Evolutionary conservation across 2,113 vertebrate genomes (phyloP).

Genomic region (Potamarius usumacintae): DNA sequence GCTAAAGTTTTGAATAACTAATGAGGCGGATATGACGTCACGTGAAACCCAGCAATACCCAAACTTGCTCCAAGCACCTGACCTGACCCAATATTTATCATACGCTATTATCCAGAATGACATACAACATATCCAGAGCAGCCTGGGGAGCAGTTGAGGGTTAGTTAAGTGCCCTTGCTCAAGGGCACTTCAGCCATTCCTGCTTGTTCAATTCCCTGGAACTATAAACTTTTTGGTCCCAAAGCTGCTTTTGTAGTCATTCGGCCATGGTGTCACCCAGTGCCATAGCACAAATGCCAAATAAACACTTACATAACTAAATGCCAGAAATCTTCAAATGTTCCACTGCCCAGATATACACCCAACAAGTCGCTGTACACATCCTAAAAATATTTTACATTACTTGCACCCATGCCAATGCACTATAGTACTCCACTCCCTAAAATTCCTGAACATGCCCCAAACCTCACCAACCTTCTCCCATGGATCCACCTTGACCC

Average conservation of each 20-base stretch:
- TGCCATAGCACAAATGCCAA: neutral
- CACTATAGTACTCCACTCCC: too few species aligned
- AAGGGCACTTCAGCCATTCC: too few species aligned
- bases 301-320: constrained; percentile 3
- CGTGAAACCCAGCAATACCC: too few species aligned
- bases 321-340: neutral
- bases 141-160: too few species aligned
- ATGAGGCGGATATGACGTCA: too few species aligned
- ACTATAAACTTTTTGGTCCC: too few species aligned
- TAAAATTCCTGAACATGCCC: neutral
- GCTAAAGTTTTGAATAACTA: too few species aligned
- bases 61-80: neutral
- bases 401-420: neutral
- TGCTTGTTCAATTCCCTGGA: too few species aligned
- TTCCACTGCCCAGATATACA: neutral
- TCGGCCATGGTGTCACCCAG: neutral
- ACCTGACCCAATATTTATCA: neutral
- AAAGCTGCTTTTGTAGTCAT: too few species aligned
- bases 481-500: neutral
- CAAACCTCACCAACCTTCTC: neutral
- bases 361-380: neutral
- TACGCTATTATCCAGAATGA: too few species aligned
- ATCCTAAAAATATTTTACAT: neutral
- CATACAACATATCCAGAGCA: too few species aligned
- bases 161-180: too few species aligned